Evolutionary conservation across 2,888 invertebrate genomes (phyloP), one percentile per base, ranked within the genome.

Genomic region (Protophormia terraenovae): DNA sequence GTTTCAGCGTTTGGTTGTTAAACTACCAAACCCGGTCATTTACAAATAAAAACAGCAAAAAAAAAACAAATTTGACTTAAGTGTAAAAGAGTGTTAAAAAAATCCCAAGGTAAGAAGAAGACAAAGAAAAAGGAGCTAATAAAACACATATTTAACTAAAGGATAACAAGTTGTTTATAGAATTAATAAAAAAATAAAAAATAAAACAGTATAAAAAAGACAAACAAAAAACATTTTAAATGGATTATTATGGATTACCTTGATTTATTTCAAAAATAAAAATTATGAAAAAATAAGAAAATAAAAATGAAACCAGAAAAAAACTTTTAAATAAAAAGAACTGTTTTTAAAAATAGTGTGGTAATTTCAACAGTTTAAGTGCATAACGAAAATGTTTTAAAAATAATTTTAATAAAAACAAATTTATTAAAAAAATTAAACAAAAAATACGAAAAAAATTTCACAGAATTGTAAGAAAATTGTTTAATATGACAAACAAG

Each of bases 1-100:
- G 90, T 92, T 91, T 90, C 89, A 90, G 89, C 90, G 92, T 92
- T 91, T 91, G 91, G 91, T 90, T 90, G 89, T 88, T 50, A n/a
- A n/a, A 64, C 35, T 22, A 72, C 90, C 89, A 90, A 88, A 87
- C 84, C 73, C 89, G 90, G 88, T 89, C 88, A 87, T 87, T 80
- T 84, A 85, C 71, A 87, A 80, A 87, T 58, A 86, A 76, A 87
- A 83, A n/a, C n/a, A 88, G 85, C 86, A 66, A 79, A 75, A 76
- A 85, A 83, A 67, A 62, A 67, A 80, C 38, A 58, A 75, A 75
- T 64, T 29, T 55, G 6, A 29, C 3, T 79, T 22, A 45, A 83
- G 72, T 72, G 64, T 87, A 88, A 87, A 79, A 81, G 72, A 79
- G 47, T n/a, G n/a, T n/a, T n/a, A n/a, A n/a, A n/a, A n/a, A n/a